phyloP scores from a whole-genome alignment of 2,888 invertebrate species.

The Xestia ashworthii region DNA sequence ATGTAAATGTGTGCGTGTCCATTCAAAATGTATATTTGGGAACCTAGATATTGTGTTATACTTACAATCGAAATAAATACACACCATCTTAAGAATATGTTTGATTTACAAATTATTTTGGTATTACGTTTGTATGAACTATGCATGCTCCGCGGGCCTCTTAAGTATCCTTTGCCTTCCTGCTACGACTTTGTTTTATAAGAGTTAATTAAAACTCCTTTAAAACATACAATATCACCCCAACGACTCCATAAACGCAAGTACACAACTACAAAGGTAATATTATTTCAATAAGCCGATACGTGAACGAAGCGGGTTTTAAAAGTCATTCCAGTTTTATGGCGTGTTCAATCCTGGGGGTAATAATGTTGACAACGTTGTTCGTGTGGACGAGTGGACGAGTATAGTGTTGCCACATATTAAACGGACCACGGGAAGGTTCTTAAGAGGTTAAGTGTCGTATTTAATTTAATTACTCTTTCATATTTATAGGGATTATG shows the following conservation, averaged over 20 bases:
- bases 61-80: no score
- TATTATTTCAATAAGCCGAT: slow-evolving; percentile 64
- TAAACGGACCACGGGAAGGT: slow-evolving; percentile 53
- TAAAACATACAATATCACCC: slow-evolving; percentile 7
- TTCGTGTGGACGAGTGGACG: slow-evolving; percentile 65
- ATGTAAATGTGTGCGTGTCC: no score
- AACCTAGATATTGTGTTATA: no score
- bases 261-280: slow-evolving; percentile 37
- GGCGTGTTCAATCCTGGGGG: slow-evolving; percentile 69
- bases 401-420: slow-evolving; percentile 62
- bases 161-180: no score
- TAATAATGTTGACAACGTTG: slow-evolving; percentile 75
- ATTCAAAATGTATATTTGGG: no score
- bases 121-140: no score
- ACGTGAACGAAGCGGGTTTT: slow-evolving; percentile 70
- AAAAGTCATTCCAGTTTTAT: slow-evolving; percentile 76
- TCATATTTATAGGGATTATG: slow-evolving; percentile 41
- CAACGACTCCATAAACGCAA: slow-evolving; percentile 41
- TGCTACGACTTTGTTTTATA: background rate
- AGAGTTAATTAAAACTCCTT: background rate
- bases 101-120: no score
- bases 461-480: slow-evolving; percentile 52
- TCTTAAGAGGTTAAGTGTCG: slow-evolving; percentile 41
- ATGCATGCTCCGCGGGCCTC: no score
- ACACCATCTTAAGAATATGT: no score